Conservation (phyloP, 2,797 vertebrate genomes). For the Aselliscus stoliczkanus region DNA sequence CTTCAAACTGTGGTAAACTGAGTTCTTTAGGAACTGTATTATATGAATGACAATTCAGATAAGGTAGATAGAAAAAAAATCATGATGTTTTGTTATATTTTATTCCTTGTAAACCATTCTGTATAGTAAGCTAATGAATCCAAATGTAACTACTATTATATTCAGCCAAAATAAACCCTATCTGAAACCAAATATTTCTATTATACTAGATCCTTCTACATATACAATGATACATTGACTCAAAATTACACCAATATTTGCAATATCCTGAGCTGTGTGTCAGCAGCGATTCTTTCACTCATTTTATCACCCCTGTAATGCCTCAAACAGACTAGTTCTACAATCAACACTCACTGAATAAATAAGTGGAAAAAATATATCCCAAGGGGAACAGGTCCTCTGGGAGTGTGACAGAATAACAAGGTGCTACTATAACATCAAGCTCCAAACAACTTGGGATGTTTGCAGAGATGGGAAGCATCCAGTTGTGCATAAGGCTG, state of each 20-base stretch:
- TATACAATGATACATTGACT: not conserved
- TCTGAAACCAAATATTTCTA: not conserved
- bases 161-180: not conserved
- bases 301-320: not conserved
- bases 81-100: not conserved
- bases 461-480: not conserved
- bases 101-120: not conserved
- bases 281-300: not conserved
- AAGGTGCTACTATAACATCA: no score
- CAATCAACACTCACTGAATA: not conserved
- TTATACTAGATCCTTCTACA: not conserved
- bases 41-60: not conserved
- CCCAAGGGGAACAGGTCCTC: not conserved
- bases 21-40: not conserved
- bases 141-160: not conserved
- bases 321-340: not conserved
- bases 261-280: not conserved
- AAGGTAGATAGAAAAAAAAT: not conserved
- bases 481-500: not conserved
- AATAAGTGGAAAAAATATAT: not conserved
- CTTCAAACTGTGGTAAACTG: not conserved
- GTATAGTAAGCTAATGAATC: not conserved
- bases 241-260: not conserved
- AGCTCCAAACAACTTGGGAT: not conserved
- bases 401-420: not conserved